Percentiles rank a stretch among this genome's conserved stretches.
phyloP scores from a whole-genome alignment of 2,113 vertebrate species.

The Gasterosteus nipponicus region DNA sequence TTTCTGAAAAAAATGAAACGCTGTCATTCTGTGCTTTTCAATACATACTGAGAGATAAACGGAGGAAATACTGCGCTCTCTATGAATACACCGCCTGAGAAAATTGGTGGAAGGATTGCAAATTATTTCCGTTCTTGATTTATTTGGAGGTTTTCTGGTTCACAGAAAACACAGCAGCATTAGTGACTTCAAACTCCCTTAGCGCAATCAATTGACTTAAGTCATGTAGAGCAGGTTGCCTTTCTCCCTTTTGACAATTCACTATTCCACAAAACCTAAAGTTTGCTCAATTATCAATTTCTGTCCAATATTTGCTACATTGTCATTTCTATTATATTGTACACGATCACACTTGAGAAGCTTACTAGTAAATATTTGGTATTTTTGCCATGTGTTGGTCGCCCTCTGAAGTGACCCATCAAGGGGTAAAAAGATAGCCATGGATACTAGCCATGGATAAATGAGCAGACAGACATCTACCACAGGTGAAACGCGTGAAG shows the following conservation, averaged over 20 bases:
- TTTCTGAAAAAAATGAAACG: slow-evolving; percentile 55
- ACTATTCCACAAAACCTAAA: not conserved
- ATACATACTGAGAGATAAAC: slow-evolving; percentile 40
- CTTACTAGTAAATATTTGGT: not conserved
- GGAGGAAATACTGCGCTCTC: slow-evolving; percentile 44
- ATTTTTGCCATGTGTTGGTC: not conserved
- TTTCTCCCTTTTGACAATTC: not conserved
- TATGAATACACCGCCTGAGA: slow-evolving; percentile 28
- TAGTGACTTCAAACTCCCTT: slow-evolving; percentile 39
- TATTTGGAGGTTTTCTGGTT: slow-evolving; percentile 27
- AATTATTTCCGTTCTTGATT: slow-evolving; percentile 52
- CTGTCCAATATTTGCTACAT: not conserved
- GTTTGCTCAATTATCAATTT: not conserved
- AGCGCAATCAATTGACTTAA: slow-evolving; percentile 15
- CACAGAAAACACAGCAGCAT: slow-evolving; percentile 1
- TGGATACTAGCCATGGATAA: not conserved
- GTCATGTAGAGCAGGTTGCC: slow-evolving; percentile 6
- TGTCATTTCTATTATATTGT: no score
- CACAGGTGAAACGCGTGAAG: slow-evolving; percentile 34
- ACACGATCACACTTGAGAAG: not conserved
- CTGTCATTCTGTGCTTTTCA: slow-evolving; percentile 53
- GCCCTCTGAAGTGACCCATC: not conserved
- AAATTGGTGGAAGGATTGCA: slow-evolving; percentile 51
- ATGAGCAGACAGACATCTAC: not conserved
- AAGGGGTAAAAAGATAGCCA: not conserved